Evolutionary conservation across 2,888 invertebrate species (phyloP).

Genomic region (Petrolisthes manimaculis): DNA sequence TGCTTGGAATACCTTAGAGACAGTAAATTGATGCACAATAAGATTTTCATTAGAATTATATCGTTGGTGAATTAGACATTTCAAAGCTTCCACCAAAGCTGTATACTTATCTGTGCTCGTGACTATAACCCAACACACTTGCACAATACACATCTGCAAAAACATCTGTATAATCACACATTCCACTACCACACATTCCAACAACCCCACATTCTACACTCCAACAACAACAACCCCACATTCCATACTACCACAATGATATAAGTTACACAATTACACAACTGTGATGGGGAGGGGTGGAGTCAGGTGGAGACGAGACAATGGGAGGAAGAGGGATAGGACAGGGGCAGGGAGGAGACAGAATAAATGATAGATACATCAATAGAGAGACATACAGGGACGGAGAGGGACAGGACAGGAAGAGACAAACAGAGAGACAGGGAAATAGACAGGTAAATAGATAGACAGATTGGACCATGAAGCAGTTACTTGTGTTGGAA

Average conservation of each 20-base stretch:
- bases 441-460: not conserved
- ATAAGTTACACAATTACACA: not conserved
- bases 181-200: not conserved
- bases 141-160: too few species aligned
- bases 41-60: too few species aligned
- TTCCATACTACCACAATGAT: not conserved
- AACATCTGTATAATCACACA: not conserved
- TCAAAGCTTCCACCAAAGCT: too few species aligned
- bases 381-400: constrained; percentile 18
- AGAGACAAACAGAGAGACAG: not conserved
- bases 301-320: not conserved
- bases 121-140: too few species aligned
- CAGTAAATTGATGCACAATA: too few species aligned
- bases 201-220: not conserved
- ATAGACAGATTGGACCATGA: too few species aligned
- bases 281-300: too few species aligned
- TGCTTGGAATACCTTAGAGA: too few species aligned
- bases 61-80: too few species aligned
- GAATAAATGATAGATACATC: not conserved
- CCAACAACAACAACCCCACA: not conserved
- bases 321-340: constrained; percentile 3
- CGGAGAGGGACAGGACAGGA: not conserved
- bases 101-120: too few species aligned
- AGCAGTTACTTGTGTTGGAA: too few species aligned
- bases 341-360: not conserved